phyloP scores from a whole-genome alignment of 2,888 invertebrate genomes.

The Drosophila affinis region DNA sequence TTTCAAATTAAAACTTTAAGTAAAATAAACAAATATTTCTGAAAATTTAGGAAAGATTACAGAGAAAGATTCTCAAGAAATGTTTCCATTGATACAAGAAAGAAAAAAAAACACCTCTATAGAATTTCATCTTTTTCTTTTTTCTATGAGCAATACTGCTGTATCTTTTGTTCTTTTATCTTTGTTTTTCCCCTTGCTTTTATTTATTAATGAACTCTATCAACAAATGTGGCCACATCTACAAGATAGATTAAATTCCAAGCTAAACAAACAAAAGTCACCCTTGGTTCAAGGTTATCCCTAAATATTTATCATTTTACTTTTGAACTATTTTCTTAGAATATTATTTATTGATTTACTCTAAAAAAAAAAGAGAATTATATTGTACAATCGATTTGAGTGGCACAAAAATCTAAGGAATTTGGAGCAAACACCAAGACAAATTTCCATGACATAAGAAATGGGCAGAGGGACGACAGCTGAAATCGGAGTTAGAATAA shows the following conservation, averaged over 20 bases:
- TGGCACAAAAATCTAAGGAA: slow-evolving; percentile 5
- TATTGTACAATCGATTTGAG: slow-evolving; percentile 3
- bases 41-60: background rate
- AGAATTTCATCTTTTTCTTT: no score
- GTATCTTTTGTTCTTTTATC: no score
- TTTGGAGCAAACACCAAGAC: slow-evolving; percentile 24
- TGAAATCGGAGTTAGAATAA: slow-evolving; percentile 28
- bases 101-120: no score
- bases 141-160: no score
- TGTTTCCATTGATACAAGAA: background rate
- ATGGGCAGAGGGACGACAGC: slow-evolving; percentile 45
- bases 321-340: background rate
- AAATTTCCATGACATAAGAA: slow-evolving; percentile 59
- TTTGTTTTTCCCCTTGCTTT: background rate
- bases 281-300: background rate
- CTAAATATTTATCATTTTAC: background rate
- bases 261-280: background rate
- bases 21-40: background rate
- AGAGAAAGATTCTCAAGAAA: background rate
- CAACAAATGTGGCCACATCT: background rate
- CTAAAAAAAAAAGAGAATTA: slow-evolving; percentile 24
- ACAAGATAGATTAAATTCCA: background rate
- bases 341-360: background rate
- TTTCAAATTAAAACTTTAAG: background rate
- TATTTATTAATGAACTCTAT: background rate